A percentile compares a stretch with the other conserved stretches of the same genome.
Evolutionary conservation across 2,797 vertebrate genomes (phyloP).

Genomic region (Microcaecilia unicolor): DNA sequence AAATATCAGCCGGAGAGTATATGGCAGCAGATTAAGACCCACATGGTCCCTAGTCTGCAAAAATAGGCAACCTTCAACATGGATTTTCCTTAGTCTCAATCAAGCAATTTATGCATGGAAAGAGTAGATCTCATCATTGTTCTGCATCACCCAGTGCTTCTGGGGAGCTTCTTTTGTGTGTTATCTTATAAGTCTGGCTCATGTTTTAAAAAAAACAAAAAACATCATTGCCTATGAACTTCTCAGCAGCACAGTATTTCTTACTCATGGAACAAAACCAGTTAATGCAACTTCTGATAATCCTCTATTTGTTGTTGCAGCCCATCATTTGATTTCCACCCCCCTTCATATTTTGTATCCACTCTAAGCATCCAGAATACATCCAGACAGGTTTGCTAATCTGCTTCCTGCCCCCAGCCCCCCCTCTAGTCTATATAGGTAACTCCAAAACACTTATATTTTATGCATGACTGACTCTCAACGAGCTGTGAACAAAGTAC

Average conservation of each 20-base stretch:
- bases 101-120: too few species aligned
- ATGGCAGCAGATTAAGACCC: too few species aligned
- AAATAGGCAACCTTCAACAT: too few species aligned
- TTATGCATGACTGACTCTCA: constrained; percentile 46
- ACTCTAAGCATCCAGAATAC: constrained; percentile 7
- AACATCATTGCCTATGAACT: not conserved
- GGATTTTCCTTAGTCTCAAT: too few species aligned
- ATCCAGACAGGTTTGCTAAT: constrained; percentile 19
- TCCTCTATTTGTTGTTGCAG: not conserved
- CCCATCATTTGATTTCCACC: constrained; percentile 3
- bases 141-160: too few species aligned
- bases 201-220: too few species aligned
- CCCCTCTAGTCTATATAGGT: constrained; percentile 36
- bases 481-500: constrained; percentile 36
- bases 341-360: not conserved
- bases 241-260: not conserved
- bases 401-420: constrained; percentile 5
- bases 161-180: too few species aligned
- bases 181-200: too few species aligned
- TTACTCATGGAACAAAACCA: not conserved
- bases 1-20: too few species aligned
- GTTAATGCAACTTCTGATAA: not conserved
- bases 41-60: too few species aligned
- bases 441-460: constrained; percentile 35
- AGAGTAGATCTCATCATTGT: too few species aligned